phyloP scores from a whole-genome alignment of 35 echinoderm and acorn worm species.

The Ptychodera flava region DNA sequence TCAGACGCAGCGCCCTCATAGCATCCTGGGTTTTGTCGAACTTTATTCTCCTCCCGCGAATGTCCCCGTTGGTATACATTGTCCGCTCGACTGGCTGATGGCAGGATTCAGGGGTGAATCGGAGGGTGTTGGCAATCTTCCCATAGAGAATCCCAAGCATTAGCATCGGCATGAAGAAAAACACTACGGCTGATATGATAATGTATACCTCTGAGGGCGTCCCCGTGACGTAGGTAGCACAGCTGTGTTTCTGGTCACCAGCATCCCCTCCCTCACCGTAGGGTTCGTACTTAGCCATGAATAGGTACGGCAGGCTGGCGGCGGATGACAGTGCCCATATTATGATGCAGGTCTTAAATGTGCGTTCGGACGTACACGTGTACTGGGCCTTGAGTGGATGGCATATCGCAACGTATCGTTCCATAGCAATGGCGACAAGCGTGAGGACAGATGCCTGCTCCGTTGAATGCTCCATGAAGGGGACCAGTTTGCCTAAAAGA shows the following conservation, averaged over 20 bases:
- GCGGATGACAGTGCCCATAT: conserved; percentile 53
- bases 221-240: background rate
- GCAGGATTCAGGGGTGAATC: background rate
- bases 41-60: background rate
- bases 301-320: background rate
- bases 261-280: background rate
- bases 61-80: background rate
- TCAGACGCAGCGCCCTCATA: background rate
- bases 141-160: background rate
- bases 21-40: background rate
- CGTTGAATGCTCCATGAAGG: conserved; percentile 55
- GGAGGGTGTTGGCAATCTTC: background rate
- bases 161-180: conserved; percentile 60
- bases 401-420: conserved; percentile 89
- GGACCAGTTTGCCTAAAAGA: conserved; percentile 62
- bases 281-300: background rate
- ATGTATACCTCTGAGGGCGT: conserved; percentile 31
- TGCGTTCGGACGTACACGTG: conserved; percentile 71
- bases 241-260: background rate
- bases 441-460: conserved; percentile 76
- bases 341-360: conserved; percentile 46
- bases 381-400: conserved; percentile 76
- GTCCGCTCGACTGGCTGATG: background rate
- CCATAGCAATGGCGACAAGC: conserved; percentile 69
- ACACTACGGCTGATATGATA: conserved; percentile 31